These are phyloP conservation scores for Pelecanus crispus DNA, from an alignment of 2,113 vertebrate species.

Conservation along the genomic window DNA sequence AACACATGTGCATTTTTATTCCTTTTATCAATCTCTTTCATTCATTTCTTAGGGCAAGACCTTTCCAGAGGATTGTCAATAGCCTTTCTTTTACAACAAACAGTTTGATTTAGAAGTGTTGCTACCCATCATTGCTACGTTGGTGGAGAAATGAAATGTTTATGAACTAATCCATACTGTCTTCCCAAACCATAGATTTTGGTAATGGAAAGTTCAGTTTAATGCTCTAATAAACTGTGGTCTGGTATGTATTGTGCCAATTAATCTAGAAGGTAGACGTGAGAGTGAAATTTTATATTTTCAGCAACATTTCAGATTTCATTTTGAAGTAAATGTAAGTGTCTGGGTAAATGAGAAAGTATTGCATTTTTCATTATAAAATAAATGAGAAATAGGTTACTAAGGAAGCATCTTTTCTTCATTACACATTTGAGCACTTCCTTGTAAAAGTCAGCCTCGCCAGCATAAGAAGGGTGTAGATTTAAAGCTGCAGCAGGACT, in stretches of 20 bases:
- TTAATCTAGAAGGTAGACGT: slow-evolving; percentile 11
- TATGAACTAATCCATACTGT: slow-evolving; percentile 29
- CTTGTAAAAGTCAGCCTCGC: not conserved
- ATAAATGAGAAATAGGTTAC: not conserved
- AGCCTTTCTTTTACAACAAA: not conserved
- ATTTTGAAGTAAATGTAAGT: slow-evolving; percentile 2
- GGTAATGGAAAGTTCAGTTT: slow-evolving; percentile 7
- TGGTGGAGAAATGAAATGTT: slow-evolving; percentile 17
- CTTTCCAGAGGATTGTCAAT: not conserved
- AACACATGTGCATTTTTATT: not conserved
- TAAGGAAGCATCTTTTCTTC: not conserved
- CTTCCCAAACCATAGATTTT: slow-evolving; percentile 17
- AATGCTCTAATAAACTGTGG: slow-evolving; percentile 1
- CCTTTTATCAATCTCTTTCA: not conserved
- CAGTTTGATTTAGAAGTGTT: slow-evolving; percentile 4
- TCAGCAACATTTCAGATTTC: not conserved
- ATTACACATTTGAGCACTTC: not conserved
- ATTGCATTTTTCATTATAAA: not conserved
- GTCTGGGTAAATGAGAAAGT: not conserved
- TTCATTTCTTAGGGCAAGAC: not conserved
- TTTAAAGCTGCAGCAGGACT: not conserved
- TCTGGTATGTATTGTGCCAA: not conserved
- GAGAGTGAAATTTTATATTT: not conserved
- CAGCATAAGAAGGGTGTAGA: not conserved
- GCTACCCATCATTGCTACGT: not conserved